These are phyloP conservation scores for Leptopilina myrica DNA, from an alignment of 2,888 invertebrate species.

Conservation along the genomic window DNA sequence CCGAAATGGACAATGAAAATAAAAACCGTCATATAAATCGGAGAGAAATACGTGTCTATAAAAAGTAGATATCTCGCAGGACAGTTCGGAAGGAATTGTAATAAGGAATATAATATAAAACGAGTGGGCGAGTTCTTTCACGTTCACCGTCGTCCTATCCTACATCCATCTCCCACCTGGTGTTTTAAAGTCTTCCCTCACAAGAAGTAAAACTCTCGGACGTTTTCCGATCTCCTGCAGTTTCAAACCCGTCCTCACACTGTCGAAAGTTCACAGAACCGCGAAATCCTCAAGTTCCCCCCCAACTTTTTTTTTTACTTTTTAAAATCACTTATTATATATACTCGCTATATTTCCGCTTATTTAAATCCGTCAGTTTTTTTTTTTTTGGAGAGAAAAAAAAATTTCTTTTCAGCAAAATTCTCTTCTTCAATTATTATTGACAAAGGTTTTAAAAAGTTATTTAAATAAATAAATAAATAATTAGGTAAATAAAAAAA, in stretches of 20 bases:
- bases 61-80: neutral
- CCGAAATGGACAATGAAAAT: too few species aligned
- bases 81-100: neutral
- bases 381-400: too few species aligned
- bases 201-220: slow-evolving; percentile 73
- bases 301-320: slow-evolving; percentile 35
- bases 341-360: too few species aligned
- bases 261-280: slow-evolving; percentile 57
- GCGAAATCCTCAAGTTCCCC: slow-evolving; percentile 24
- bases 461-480: too few species aligned
- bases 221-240: slow-evolving; percentile 74
- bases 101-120: neutral
- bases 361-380: too few species aligned
- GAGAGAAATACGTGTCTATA: neutral
- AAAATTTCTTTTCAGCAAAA: too few species aligned
- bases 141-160: slow-evolving; percentile 52
- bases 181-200: slow-evolving; percentile 60
- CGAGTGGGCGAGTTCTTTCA: slow-evolving; percentile 54
- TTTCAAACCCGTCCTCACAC: slow-evolving; percentile 69
- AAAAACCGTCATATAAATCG: neutral
- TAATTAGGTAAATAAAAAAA: too few species aligned
- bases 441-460: neutral
- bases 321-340: neutral
- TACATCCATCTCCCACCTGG: slow-evolving; percentile 61
- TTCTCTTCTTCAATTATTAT: too few species aligned